phyloP scores from a whole-genome alignment of 2,888 invertebrate genomes.

The Leptopterna dolabrata region DNA sequence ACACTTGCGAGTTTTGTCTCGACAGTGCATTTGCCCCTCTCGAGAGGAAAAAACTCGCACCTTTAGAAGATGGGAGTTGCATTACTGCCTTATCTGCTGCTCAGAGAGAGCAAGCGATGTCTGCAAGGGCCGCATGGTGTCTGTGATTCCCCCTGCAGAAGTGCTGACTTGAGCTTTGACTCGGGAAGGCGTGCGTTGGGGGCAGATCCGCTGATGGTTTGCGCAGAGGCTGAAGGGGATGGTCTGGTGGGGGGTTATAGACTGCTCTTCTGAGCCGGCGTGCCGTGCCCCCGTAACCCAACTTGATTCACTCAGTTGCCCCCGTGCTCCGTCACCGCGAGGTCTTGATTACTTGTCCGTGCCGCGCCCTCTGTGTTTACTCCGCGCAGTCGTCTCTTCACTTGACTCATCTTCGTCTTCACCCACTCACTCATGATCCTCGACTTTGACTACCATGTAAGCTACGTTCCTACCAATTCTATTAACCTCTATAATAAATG shows the following conservation, averaged over 20 bases:
- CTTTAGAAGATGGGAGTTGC: no score
- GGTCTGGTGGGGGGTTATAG: not conserved
- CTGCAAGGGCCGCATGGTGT: no score
- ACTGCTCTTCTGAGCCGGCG: conserved; percentile 28
- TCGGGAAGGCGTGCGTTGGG: no score
- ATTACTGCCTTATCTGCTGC: no score
- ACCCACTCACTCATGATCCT: not conserved
- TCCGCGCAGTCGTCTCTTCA: conserved; percentile 10
- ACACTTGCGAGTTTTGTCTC: no score
- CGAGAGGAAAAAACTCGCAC: no score
- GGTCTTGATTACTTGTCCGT: not conserved
- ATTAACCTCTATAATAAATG: not conserved
- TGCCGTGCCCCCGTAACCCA: conserved; percentile 11
- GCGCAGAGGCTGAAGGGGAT: no score
- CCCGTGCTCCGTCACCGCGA: conserved; percentile 6
- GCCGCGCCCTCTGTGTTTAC: not conserved
- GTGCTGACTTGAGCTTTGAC: no score
- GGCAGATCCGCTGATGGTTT: no score
- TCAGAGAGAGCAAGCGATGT: no score
- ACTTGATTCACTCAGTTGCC: conserved; percentile 36
- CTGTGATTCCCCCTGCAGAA: no score
- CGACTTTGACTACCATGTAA: conserved; percentile 9
- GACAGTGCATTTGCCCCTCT: no score
- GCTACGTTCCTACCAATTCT: not conserved
- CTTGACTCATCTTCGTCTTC: not conserved